Evolutionary conservation across 2,113 vertebrate species (phyloP).

Genomic region (Notarius lentiginosus): DNA sequence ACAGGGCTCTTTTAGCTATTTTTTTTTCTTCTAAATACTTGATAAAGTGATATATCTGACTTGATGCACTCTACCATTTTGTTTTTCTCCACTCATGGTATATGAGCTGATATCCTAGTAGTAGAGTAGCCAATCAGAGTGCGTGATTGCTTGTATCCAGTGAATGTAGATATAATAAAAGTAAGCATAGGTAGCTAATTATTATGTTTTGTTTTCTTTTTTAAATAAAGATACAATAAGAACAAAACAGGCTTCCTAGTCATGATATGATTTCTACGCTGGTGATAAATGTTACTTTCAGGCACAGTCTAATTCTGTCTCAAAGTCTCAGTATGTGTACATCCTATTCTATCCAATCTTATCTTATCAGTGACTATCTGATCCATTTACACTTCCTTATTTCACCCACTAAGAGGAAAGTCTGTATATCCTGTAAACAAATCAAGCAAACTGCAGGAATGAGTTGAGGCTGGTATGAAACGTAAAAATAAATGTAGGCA

Average conservation of each 20-base stretch:
- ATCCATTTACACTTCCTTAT: neutral
- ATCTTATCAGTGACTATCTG: conserved; percentile 34
- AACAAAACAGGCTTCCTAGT: neutral
- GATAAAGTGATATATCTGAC: too few relatives aligned
- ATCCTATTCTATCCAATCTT: neutral
- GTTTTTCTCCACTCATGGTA: too few relatives aligned
- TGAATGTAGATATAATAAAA: too few relatives aligned
- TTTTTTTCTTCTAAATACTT: too few relatives aligned
- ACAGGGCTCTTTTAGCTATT: too few relatives aligned
- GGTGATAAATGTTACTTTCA: neutral
- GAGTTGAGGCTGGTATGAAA: neutral
- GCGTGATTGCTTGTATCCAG: too few relatives aligned
- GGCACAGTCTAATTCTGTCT: neutral
- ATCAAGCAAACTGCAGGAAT: neutral
- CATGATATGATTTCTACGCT: neutral
- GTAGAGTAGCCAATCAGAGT: too few relatives aligned
- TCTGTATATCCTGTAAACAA: neutral
- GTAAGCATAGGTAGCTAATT: neutral
- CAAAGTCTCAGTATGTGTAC: neutral
- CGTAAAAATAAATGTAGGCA: neutral
- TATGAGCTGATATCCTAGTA: too few relatives aligned
- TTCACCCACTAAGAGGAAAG: neutral
- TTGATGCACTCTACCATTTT: too few relatives aligned
- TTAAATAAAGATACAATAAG: conserved; percentile 1
- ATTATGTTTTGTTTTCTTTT: neutral